Base-by-base conservation (phyloP, 2,113 vertebrate species). In the Papio anubis region DNA sequence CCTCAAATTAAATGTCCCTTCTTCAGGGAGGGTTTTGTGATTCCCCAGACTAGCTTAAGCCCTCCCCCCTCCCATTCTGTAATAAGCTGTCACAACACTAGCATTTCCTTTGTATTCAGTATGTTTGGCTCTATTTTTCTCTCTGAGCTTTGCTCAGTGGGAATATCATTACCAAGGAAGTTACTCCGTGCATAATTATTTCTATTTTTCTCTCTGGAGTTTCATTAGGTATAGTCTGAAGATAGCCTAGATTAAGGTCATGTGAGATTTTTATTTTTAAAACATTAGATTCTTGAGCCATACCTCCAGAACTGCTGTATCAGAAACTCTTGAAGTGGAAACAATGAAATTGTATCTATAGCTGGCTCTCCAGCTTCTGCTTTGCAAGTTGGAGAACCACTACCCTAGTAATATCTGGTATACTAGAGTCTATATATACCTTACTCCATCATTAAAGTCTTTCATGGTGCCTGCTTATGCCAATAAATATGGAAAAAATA, bases 401-500 rank as follows among this genome's bases (percentile, higher is more conserved):
- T 92, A 16, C 20, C 35, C 20, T n/a, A 6, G 25, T n/a, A 92
- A 82, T 32, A 88, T n/a, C 8, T 57, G 50, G 13, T 25, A 17
- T 57, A n/a, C 38, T 70, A 79, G 59, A 5, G 4, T 35, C 72
- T 87, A 3, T 55, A 13, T 10, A 43, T 43, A n/a, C 27, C 38
- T 45, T 45, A 21, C 30, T 55, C 6, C 38, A 64, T 32, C 30
- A 25, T 21, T 45, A 79, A 73, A 35, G 35, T 40, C n/a, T 64
- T 8, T 55, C 38, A 18, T 13, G 11, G 17, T 82, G 3, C 30
- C 23, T 88, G 16, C 12, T 82, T 20, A 45, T 57, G 66, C 38
- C n/a, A 95, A 17, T 92, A 50, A 64, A 61, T 64, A 75, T 25
- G 64, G 30, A 95, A 81, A 11, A 95, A 92, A 75, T 45, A 80